Base-by-base conservation (phyloP, 2,113 vertebrate species). In the Caracal caracal region DNA sequence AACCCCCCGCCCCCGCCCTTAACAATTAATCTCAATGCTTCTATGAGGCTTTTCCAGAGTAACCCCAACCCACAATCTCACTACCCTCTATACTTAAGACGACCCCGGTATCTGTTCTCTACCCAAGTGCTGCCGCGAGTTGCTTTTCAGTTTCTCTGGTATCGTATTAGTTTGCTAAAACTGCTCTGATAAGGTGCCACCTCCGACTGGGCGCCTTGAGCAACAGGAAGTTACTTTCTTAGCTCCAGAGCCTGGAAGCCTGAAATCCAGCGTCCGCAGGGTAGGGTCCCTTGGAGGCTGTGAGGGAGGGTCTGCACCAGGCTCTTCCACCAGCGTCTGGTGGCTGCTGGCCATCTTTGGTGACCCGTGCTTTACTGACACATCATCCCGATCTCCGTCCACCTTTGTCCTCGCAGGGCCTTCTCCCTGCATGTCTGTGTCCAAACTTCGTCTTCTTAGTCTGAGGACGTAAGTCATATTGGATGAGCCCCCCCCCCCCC, bases 91-190 rank as follows among this genome's bases (percentile, higher is more conserved):
- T 2, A 7, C 13, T 59, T 59, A 6, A 0, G 33, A 37, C 13
- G 16, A 59, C 4, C 9, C 1, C 2, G 1, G 10, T 1, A 1
- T 15, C 43, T n/a, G 28, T 7, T 61, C 53, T 1, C 0, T 17
- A 19, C 15, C 2, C 71, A 2, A 20, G 53, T 15, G 37, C 65
- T 20, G 8, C 71, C 17, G 10, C 3, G 5, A 1, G 0, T 3
- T 30, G 7, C 4, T 35, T 66, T 65, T 17, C 10, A 9, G 53
- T 28, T 84, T 76, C 76, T 35, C 53, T 79, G 10, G 20, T 7
- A 17, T 2, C 2, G 8, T 24, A 30, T 26, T 40, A 11, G 5
- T 24, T 37, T 26, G 15, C 22, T 16, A 12, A 17, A 56, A 12
- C 12, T 19, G 2, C 51, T 59, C 5, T n/a, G 26, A 59, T 49